phyloP scores from a whole-genome alignment of 2,888 invertebrate species.

The Galerucella calmariensis region DNA sequence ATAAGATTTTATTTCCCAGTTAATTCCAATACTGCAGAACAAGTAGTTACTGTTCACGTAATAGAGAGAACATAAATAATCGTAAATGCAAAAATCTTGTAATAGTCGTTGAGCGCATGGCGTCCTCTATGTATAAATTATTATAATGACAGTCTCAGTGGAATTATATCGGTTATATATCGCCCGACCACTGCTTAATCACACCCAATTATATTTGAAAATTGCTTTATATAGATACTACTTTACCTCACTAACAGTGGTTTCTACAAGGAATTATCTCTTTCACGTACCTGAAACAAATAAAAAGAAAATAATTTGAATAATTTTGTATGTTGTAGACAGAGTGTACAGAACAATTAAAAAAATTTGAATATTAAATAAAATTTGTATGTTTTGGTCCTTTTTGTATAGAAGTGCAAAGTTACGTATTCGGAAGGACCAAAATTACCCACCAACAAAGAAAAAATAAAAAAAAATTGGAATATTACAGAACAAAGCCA shows the following conservation, averaged over 20 bases:
- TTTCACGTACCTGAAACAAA: conserved; percentile 23
- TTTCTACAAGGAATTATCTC: conserved; percentile 8
- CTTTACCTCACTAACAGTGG: conserved; percentile 13
- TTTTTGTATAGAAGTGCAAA: too few species aligned
- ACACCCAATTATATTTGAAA: conserved; percentile 25
- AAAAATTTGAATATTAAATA: background rate
- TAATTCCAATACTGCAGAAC: background rate
- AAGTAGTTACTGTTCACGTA: background rate
- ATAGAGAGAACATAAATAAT: conserved; percentile 10
- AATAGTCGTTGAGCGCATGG: conserved; percentile 18
- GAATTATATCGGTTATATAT: conserved; percentile 21
- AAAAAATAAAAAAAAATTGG: too few species aligned
- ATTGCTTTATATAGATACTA: conserved; percentile 19
- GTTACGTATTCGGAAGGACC: too few species aligned
- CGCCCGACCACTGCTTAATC: conserved; percentile 17
- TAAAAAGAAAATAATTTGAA: background rate
- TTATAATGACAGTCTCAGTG: conserved; percentile 18
- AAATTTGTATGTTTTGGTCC: background rate
- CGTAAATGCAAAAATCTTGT: conserved; percentile 5
- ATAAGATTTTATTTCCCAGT: too few species aligned
- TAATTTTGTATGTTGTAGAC: background rate
- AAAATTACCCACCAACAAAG: too few species aligned
- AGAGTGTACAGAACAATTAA: background rate
- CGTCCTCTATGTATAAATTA: conserved; percentile 15
- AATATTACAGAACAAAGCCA: too few species aligned